Percentiles rank a stretch among this genome's conserved stretches.
Conservation (phyloP, 2,888 invertebrate species). For the Operophtera brumata region DNA sequence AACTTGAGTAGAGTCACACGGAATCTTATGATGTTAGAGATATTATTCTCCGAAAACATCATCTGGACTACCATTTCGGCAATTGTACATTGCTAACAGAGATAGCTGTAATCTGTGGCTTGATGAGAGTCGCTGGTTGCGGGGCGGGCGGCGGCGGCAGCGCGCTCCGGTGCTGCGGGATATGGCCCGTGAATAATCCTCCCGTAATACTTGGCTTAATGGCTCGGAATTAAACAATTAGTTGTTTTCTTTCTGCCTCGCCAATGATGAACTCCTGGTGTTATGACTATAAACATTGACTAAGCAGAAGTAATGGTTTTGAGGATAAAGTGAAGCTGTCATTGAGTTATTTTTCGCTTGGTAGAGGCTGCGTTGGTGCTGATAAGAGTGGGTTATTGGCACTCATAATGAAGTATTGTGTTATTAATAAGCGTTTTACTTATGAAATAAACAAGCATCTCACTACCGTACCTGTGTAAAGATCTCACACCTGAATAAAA, state of each 20-base stretch:
- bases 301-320: conserved; percentile 17
- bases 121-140: conserved; percentile 35
- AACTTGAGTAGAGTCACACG: no score
- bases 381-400: neutral
- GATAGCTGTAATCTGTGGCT: conserved; percentile 32
- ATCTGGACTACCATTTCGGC: conserved; percentile 15
- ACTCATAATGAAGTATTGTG: neutral
- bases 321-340: neutral
- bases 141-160: conserved; percentile 39
- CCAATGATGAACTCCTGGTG: conserved; percentile 60
- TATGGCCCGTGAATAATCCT: conserved; percentile 78
- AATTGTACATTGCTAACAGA: conserved; percentile 26
- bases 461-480: neutral
- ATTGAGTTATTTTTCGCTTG: neutral
- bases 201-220: conserved; percentile 76
- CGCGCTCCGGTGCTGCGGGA: conserved; percentile 67
- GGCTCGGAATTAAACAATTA: conserved; percentile 79
- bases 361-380: neutral
- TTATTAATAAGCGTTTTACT: neutral
- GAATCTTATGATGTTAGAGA: no score
- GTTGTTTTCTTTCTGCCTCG: conserved; percentile 76
- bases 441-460: neutral
- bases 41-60: neutral
- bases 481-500: conserved; percentile 1
- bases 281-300: conserved; percentile 41